Evolutionary conservation across 2,888 invertebrate species (phyloP).

Genomic region (Barypeithes pellucidus): DNA sequence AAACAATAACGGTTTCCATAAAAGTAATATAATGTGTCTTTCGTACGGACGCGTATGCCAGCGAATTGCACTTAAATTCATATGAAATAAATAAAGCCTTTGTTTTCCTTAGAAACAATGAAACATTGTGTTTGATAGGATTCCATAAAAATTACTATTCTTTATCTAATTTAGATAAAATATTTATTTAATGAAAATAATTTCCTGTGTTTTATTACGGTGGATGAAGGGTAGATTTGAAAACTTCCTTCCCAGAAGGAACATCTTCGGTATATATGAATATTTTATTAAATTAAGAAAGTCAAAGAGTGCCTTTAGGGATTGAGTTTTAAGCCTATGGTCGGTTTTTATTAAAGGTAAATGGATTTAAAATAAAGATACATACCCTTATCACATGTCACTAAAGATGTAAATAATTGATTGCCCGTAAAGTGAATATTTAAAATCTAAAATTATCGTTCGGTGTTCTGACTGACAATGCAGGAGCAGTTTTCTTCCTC

Average conservation of each 20-base stretch:
- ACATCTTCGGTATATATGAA: not conserved
- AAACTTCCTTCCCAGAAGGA: too few relatives aligned
- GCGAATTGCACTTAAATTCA: constrained; percentile 19
- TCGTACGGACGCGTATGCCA: constrained; percentile 5
- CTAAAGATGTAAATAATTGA: constrained; percentile 21
- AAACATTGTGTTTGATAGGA: too few relatives aligned
- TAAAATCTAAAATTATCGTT: constrained; percentile 9
- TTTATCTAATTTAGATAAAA: too few relatives aligned
- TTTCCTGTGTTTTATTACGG: too few relatives aligned
- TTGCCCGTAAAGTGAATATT: constrained; percentile 17
- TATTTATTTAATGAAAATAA: too few relatives aligned
- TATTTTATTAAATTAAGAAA: constrained; percentile 11
- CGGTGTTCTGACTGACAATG: constrained; percentile 5
- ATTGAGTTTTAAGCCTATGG: not conserved
- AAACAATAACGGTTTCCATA: constrained; percentile 35
- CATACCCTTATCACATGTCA: constrained; percentile 28
- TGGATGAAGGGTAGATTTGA: too few relatives aligned
- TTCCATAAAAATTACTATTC: too few relatives aligned
- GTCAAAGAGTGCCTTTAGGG: not conserved
- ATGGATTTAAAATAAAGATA: constrained; percentile 16
- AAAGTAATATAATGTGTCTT: constrained; percentile 30
- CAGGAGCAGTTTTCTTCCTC: not conserved
- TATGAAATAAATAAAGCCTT: constrained; percentile 26
- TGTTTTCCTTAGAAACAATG: not conserved
- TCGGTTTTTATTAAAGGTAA: constrained; percentile 13